Evolutionary conservation across 2,113 vertebrate species (phyloP), one percentile per base, ranked within the genome.

Genomic region (Garra rufa): DNA sequence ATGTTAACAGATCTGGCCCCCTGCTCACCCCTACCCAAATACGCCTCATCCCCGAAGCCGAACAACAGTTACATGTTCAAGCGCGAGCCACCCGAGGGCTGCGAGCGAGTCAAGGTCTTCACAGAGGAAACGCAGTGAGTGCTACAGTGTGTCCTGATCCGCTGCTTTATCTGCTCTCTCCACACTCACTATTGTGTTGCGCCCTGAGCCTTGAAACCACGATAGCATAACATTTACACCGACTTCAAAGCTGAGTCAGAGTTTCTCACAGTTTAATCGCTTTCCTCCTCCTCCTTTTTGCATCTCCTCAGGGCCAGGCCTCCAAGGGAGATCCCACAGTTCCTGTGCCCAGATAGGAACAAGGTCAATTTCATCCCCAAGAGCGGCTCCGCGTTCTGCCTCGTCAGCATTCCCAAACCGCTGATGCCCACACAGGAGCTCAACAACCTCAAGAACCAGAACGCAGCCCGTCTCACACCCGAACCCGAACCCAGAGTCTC

Each of bases 301-400:
- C 34, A 76, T 71, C 17, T 67, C 15, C 52, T 78, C 80, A 96
- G 96, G 93, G 94, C 96, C 92, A 96, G 95, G 88, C 95, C 94
- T 10, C 90, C 94, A 77, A 94, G 94, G 21, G 95, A 96, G 94
- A 95, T 96, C 90, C 95, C 95, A 86, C 92, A 93, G 79, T 96
- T 97, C 93, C 96, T 96, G 85, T 95, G 95, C 87, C 96, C 96
- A 65, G 96, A 97, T 92, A 96, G 95, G 92, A 97, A 97, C 92
- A 97, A 97, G 92, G 96, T 97, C 91, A 97, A 97, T 94, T 97
- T 97, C 91, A 95, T 96, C 89, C 96, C 96, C 38, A 96, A 97
- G 90, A 96, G 95, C 57, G 95, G 96, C 86, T 97, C 96, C 79
- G 96, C 96, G 24, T 97, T 97, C 92, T 97, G 96, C 92, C 95